A percentile compares a stretch with the other conserved stretches of the same genome.
These are phyloP conservation scores for Clupea harengus DNA, from an alignment of 2,113 vertebrate species.

Conservation along the genomic window DNA sequence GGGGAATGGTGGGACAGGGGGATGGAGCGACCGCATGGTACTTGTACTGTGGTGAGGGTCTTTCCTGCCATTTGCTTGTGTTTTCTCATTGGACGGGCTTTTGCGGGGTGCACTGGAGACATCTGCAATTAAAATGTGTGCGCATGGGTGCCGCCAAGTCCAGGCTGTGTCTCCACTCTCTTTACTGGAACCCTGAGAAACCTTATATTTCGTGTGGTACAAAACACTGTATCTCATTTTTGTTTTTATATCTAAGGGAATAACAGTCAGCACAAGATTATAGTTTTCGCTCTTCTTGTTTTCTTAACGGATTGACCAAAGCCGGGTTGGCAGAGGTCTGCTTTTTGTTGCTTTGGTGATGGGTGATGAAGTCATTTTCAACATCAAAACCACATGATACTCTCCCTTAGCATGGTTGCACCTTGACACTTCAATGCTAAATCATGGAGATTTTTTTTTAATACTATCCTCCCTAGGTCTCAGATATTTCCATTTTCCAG, in stretches of 20 bases:
- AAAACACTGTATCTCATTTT: neutral
- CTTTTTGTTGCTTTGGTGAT: neutral
- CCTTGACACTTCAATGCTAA: constrained; percentile 12
- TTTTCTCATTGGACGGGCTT: constrained; percentile 49
- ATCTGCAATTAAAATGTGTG: constrained; percentile 60
- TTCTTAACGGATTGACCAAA: neutral
- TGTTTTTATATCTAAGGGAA: neutral
- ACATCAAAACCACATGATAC: neutral
- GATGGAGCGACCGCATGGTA: constrained; percentile 52
- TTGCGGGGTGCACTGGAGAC: constrained; percentile 57
- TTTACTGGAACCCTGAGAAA: constrained; percentile 56
- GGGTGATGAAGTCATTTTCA: neutral
- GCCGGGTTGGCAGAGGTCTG: neutral
- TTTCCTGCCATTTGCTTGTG: constrained; percentile 61
- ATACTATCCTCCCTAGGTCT: constrained; percentile 6
- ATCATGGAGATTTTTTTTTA: neutral
- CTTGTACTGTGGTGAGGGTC: constrained; percentile 66
- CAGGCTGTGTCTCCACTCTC: constrained; percentile 45
- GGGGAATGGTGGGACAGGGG: constrained; percentile 2
- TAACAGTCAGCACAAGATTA: neutral
- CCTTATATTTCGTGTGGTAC: constrained; percentile 48
- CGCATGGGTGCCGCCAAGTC: constrained; percentile 48
- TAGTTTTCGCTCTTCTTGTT: neutral
- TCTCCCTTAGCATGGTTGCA: neutral
- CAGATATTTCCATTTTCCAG: constrained; percentile 39